Evolutionary conservation across 1,140 invertebrate species (phyloP), one percentile per base, ranked within the genome.

Genomic region (Prorops nasuta): DNA sequence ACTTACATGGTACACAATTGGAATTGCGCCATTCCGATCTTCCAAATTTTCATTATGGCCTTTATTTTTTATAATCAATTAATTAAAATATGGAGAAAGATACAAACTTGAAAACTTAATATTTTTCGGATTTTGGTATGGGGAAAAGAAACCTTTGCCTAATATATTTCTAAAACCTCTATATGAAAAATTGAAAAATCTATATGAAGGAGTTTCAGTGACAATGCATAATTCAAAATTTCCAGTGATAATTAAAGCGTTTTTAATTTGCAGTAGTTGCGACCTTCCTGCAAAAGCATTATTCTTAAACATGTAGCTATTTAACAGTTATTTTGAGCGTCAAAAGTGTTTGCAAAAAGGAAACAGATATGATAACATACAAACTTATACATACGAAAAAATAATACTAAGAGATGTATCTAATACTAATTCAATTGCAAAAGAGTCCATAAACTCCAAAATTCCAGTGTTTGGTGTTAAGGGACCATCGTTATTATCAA

Each of bases 11-110:
- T 36, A 51, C 32, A 39, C 41, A 16, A 24, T 36, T 35, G 32
- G 44, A 19, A 35, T 46, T 10, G 9, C 12, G n/a, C 14, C 41
- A 16, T 49, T 28, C n/a, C 43, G 43, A 17, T 51, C 42, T 2
- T 38, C 41, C n/a, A 44, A 38, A 3, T 18, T 39, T 3, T 10
- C n/a, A 15, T 18, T 51, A 17, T 51, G 49, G 49, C 49, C 35
- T 39, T 28, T 51, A 7, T 51, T 24, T 10, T n/a, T 51, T 7
- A 32, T 4, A n/a, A 38, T n/a, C n/a, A n/a, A n/a, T n/a, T n/a
- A n/a, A n/a, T n/a, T n/a, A n/a, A n/a, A n/a, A n/a, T n/a, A n/a
- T n/a, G n/a, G n/a, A n/a, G n/a, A n/a, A n/a, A n/a, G n/a, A n/a
- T n/a, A n/a, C n/a, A n/a, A n/a, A n/a, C 16, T 14, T 7, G 32